Base-by-base conservation (phyloP, 2,888 invertebrate genomes). In the Cheilosia vernalis region DNA sequence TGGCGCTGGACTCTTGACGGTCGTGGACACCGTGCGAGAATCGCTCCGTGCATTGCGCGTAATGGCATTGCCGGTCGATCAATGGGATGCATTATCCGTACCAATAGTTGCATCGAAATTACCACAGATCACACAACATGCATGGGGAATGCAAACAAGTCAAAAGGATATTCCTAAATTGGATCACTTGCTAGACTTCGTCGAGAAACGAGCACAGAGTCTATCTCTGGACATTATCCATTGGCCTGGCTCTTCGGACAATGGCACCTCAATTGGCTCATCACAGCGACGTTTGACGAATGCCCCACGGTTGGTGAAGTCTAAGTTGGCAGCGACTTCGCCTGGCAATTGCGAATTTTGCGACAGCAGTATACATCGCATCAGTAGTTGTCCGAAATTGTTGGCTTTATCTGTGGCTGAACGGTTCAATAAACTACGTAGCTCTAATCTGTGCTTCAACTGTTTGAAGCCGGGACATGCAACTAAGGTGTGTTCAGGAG, bases 311-410 rank as follows among this genome's bases (percentile, higher is more conserved):
- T 74, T 64, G n/a, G 21, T 74, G 27, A 74, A 72, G 15, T 19
- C 42, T 1, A 73, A 61, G n/a, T 61, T 53, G 53, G 61, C 61
- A 42, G 40, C 53, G 42, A 61, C 42, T 17, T n/a, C 53, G 6
- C 72, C 51, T 51, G 51, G 72, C 30, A 61, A 61, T 61, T 74
- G 64, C 6, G 55, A 74, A 15, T 74, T 56, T 37, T 74, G 74
- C 19, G 56, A 66, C 56, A 10, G 24, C 9, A 49, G 17, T 2
- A 40, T 10, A 5, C 64, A 74, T 49, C 74, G 74, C 9, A 74
- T 49, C 42, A 64, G 47, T 15, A 47, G 19, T 15, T 66, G 49
- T 21, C 55, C 63, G 4, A 73, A 55, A 40, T 60, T 60, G 40
- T 1, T 60, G 27, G 30, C 9, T 13, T 9, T 63, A 3, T 19